Conservation (phyloP, 2,113 vertebrate species). For the Hipposideros armiger region DNA sequence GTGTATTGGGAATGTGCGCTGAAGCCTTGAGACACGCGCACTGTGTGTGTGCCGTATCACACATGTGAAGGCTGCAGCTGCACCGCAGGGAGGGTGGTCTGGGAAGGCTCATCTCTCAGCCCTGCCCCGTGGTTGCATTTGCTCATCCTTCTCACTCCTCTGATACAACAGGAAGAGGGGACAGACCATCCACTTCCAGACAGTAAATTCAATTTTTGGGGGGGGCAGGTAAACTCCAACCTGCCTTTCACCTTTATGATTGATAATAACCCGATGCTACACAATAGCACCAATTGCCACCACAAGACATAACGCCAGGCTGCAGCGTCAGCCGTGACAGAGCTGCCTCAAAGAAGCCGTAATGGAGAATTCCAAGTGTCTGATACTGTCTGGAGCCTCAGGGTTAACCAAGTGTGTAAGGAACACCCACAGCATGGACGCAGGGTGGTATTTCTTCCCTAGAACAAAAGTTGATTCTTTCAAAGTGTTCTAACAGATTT, state of each 20-base stretch:
- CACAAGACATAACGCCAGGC: too few species aligned
- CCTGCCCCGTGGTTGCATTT: neutral
- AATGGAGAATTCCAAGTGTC: neutral
- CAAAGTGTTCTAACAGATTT: neutral
- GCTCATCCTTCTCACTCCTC: neutral
- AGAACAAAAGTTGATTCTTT: neutral
- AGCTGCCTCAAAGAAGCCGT: neutral
- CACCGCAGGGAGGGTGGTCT: neutral
- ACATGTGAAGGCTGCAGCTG: neutral
- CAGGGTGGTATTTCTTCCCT: neutral
- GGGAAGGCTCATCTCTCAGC: neutral
- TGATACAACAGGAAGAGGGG: neutral
- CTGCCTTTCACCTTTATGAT: neutral
- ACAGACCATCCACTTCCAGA: neutral
- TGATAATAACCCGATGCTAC: neutral
- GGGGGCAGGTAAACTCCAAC: neutral
- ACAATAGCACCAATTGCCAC: neutral
- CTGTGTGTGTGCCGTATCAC: too few species aligned
- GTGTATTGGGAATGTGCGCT: too few species aligned
- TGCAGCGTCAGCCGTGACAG: neutral
- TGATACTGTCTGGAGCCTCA: rapidly evolving
- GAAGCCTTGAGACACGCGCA: neutral
- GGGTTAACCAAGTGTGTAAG: neutral
- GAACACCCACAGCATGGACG: too few species aligned
- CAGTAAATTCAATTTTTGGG: neutral